Conservation (phyloP, 2,113 vertebrate species). For the Gyps fulvus region DNA sequence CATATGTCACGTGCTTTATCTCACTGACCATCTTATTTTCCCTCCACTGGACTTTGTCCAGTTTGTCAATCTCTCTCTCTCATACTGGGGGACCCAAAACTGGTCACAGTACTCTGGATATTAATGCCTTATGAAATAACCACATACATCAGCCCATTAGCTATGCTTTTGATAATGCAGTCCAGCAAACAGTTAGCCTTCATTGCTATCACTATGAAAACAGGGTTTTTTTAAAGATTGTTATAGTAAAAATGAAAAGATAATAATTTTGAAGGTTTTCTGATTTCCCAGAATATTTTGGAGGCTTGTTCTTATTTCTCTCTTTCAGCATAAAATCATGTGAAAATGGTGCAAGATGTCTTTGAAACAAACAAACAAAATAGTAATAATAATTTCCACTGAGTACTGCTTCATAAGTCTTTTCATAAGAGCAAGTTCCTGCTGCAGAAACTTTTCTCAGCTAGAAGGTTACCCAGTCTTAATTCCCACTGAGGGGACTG, state of each 20-base stretch:
- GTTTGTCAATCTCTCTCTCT: background rate
- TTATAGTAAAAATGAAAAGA: background rate
- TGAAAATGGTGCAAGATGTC: background rate
- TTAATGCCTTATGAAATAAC: background rate
- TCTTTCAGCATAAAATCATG: background rate
- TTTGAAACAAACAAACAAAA: background rate
- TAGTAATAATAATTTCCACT: background rate
- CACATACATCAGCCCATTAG: background rate
- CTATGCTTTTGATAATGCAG: background rate
- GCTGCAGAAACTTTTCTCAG: background rate
- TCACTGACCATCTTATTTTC: background rate
- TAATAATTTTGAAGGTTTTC: background rate
- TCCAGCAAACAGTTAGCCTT: background rate
- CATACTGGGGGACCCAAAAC: background rate
- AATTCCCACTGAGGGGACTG: background rate
- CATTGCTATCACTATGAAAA: background rate
- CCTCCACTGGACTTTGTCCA: background rate
- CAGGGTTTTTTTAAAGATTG: fast-evolving
- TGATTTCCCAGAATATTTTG: background rate
- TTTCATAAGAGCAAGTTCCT: background rate
- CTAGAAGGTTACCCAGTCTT: background rate
- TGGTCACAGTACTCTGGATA: background rate
- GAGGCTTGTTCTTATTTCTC: background rate
- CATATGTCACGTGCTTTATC: background rate
- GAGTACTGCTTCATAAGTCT: background rate